A percentile compares a stretch with the other conserved stretches of the same genome.
These are phyloP conservation scores for Solea solea DNA, from an alignment of 2,113 vertebrate genomes.

Conservation along the genomic window DNA sequence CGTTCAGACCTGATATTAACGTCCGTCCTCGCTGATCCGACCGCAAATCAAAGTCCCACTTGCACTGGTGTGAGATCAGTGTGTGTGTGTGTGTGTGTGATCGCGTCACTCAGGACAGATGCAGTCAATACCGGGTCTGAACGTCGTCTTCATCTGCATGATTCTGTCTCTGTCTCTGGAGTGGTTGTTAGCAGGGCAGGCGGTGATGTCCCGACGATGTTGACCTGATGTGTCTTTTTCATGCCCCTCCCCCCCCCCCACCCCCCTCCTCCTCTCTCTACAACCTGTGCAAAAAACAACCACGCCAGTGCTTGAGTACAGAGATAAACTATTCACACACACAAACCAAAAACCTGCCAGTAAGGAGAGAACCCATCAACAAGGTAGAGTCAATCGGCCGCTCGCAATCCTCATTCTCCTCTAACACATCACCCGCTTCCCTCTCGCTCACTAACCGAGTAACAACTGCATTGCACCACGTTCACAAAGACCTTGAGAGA, in stretches of 20 bases:
- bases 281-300: constrained; percentile 72
- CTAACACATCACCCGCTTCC: constrained; percentile 22
- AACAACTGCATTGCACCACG: not conserved
- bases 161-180: constrained; percentile 21
- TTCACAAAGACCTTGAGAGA: constrained; percentile 40
- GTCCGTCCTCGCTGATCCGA: too few relatives aligned
- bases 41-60: too few relatives aligned
- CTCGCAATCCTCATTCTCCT: constrained; percentile 1
- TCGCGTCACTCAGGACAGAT: too few relatives aligned
- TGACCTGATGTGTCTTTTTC: constrained; percentile 62
- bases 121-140: too few relatives aligned
- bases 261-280: constrained; percentile 59
- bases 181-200: not conserved
- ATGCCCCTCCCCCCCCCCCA: constrained; percentile 54
- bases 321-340: constrained; percentile 95
- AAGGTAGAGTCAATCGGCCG: constrained; percentile 85
- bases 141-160: constrained; percentile 43
- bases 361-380: constrained; percentile 89
- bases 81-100: too few relatives aligned
- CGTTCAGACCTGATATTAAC: too few relatives aligned
- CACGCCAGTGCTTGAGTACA: constrained; percentile 93
- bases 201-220: constrained; percentile 48
- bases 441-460: constrained; percentile 48
- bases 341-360: constrained; percentile 89
- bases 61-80: too few relatives aligned